A percentile compares a stretch with the other conserved stretches of the same genome.
Conservation (phyloP, 2,888 invertebrate species). For the Nezara viridula region DNA sequence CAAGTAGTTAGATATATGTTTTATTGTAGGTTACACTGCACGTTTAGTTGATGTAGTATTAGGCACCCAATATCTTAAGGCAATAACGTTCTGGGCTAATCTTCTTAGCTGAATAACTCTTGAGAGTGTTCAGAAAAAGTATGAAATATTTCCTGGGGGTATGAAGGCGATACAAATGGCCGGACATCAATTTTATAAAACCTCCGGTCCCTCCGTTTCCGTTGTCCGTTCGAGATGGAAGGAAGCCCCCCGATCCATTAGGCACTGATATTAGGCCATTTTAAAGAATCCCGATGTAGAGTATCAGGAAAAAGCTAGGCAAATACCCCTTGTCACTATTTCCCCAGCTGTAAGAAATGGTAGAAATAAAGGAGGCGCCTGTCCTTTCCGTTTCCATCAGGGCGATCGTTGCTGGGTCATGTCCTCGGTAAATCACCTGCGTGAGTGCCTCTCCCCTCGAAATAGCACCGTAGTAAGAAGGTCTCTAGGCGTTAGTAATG, state of each 20-base stretch:
- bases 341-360: background rate
- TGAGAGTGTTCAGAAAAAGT: background rate
- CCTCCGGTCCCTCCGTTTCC: background rate
- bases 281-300: background rate
- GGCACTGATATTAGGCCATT: background rate
- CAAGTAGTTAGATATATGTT: too few species aligned
- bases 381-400: background rate
- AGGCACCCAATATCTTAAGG: too few species aligned
- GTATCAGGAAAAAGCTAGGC: background rate
- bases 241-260: background rate
- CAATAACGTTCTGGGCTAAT: background rate
- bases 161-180: background rate
- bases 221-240: background rate
- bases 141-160: background rate
- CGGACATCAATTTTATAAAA: background rate
- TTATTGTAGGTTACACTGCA: too few species aligned
- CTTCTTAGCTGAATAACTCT: background rate
- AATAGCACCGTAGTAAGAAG: background rate
- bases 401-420: background rate
- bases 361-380: background rate
- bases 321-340: background rate
- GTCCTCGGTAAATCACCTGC: background rate
- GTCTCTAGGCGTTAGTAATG: background rate
- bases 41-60: too few species aligned
- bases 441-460: background rate